A percentile compares a stretch with the other conserved stretches of the same genome.
Conservation (phyloP, 2,797 vertebrate genomes). For the Tokudaia muenninki region DNA sequence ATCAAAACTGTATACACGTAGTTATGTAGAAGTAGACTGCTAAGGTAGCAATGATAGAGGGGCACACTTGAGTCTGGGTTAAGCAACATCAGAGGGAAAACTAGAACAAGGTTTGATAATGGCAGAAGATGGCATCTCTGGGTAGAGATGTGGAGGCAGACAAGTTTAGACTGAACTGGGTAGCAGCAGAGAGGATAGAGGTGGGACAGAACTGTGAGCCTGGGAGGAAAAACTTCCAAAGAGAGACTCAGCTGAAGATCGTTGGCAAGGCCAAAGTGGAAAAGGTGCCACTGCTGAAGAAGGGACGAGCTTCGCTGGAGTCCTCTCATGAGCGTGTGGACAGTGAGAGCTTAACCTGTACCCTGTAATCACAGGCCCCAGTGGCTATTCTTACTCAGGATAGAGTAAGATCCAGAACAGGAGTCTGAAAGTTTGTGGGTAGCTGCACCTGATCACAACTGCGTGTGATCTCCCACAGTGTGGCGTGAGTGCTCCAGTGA, state of each 20-base stretch:
- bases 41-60: background rate
- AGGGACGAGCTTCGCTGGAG: background rate
- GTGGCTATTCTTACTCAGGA: background rate
- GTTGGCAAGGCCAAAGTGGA: background rate
- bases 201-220: background rate
- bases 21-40: background rate
- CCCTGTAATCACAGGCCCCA: background rate
- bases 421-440: background rate
- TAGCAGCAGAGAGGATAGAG: background rate
- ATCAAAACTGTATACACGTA: background rate
- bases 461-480: background rate
- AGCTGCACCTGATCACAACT: background rate
- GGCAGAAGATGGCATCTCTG: background rate
- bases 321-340: background rate
- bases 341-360: background rate
- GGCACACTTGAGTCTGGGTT: background rate
- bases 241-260: background rate
- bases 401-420: background rate
- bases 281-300: background rate
- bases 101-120: background rate
- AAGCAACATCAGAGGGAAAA: background rate
- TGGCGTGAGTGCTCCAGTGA: background rate
- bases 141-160: background rate
- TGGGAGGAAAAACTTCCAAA: background rate
- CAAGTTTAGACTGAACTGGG: background rate